phyloP scores from a whole-genome alignment of 2,888 invertebrate genomes.

The Sesia bembeciformis region DNA sequence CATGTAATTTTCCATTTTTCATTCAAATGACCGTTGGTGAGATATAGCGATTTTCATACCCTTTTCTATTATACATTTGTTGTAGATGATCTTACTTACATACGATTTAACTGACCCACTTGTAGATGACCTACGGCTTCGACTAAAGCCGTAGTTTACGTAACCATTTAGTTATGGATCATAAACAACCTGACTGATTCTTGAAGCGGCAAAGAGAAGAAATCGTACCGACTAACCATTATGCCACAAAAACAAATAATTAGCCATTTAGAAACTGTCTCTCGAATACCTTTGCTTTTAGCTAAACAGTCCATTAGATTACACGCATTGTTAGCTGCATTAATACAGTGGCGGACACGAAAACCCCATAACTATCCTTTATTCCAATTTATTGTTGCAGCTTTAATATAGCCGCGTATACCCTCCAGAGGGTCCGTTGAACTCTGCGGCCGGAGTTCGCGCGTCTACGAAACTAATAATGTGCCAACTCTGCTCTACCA shows the following conservation, averaged over 20 bases:
- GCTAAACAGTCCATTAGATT: background rate
- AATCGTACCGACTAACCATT: background rate
- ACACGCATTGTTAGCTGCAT: conserved; percentile 28
- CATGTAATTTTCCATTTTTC: too few relatives aligned
- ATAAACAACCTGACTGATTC: too few relatives aligned
- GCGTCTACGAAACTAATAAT: conserved; percentile 42
- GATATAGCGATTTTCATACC: too few relatives aligned
- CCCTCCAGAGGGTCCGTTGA: conserved; percentile 33
- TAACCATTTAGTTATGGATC: too few relatives aligned
- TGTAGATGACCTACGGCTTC: too few relatives aligned
- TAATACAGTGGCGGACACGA: conserved; percentile 49
- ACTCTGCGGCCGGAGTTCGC: conserved; percentile 34
- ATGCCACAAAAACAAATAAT: conserved; percentile 1
- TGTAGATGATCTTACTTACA: too few relatives aligned
- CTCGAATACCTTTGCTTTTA: conserved; percentile 8
- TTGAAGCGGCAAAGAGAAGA: too few relatives aligned
- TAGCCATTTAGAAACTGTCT: conserved; percentile 3
- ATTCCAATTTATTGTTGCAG: conserved; percentile 65
- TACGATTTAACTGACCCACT: too few relatives aligned
- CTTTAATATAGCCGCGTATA: conserved; percentile 49
- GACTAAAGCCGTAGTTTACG: too few relatives aligned
- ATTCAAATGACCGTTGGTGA: too few relatives aligned
- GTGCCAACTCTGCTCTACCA: conserved; percentile 12
- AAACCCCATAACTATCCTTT: conserved; percentile 65
- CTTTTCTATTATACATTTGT: too few relatives aligned